A percentile compares a stretch with the other conserved stretches of the same genome.
These are phyloP conservation scores for Ceriagrion tenellum DNA, from an alignment of 2,888 invertebrate genomes.

Conservation along the genomic window DNA sequence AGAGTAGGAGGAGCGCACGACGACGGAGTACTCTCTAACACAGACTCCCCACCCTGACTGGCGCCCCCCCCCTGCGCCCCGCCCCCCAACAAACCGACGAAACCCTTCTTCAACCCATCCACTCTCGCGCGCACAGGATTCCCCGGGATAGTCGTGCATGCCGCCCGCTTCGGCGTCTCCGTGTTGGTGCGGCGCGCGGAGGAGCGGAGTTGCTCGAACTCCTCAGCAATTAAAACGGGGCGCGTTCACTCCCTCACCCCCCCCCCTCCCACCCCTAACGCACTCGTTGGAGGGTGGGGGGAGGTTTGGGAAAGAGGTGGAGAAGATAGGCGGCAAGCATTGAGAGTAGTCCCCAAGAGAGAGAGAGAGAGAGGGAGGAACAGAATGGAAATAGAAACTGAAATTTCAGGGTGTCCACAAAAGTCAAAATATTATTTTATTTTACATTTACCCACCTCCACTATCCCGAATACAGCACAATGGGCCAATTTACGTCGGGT, in stretches of 20 bases:
- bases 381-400: background rate
- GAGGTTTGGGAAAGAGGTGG: too few relatives aligned
- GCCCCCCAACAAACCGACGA: background rate
- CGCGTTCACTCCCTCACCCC: too few relatives aligned
- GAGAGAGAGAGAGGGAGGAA: background rate
- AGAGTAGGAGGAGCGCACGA: background rate
- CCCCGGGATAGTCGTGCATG: background rate
- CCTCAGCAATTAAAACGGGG: slow-evolving; percentile 54
- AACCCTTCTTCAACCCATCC: slow-evolving; percentile 10
- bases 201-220: slow-evolving; percentile 31
- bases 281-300: too few relatives aligned
- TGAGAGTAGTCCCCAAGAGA: background rate
- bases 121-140: background rate
- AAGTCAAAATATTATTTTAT: too few relatives aligned
- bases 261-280: too few relatives aligned
- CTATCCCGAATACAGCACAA: too few relatives aligned
- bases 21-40: background rate
- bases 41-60: background rate
- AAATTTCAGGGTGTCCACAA: too few relatives aligned
- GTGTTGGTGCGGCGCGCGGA: background rate
- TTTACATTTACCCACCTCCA: too few relatives aligned
- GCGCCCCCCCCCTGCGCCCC: background rate
- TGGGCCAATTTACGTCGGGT: too few relatives aligned
- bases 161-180: background rate
- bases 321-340: background rate